These are phyloP conservation scores for Spilogale gracilis DNA, from an alignment of 2,113 vertebrate species.

Conservation along the genomic window DNA sequence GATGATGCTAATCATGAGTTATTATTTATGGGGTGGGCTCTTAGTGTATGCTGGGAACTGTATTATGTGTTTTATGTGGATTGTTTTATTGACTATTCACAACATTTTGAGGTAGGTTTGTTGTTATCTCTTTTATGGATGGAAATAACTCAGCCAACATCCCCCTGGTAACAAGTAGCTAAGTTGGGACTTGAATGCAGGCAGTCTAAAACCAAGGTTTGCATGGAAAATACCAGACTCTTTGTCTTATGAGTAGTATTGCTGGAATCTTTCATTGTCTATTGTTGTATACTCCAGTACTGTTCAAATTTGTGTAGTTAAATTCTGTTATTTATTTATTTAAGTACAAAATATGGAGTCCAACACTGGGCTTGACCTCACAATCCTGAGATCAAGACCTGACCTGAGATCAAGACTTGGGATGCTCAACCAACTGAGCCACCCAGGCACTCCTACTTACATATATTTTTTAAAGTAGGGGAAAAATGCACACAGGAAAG, in stretches of 20 bases:
- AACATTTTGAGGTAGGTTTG: neutral
- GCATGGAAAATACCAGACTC: neutral
- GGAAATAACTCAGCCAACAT: neutral
- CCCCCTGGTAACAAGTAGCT: neutral
- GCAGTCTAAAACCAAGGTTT: neutral
- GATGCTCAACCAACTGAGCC: neutral
- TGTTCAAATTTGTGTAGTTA: neutral
- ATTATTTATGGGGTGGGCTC: neutral
- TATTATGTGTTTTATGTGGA: neutral
- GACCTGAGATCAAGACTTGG: neutral
- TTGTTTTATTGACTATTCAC: neutral
- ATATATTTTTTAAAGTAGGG: neutral
- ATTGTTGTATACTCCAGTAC: neutral
- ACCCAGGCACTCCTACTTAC: neutral
- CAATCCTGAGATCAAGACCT: neutral
- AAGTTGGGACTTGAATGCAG: neutral
- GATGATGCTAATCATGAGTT: neutral
- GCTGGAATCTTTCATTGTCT: neutral
- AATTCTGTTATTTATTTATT: neutral
- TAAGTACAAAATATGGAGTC: neutral
- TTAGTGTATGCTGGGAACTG: neutral
- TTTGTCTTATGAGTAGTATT: neutral
- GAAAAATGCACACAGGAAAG: neutral
- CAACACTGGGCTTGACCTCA: neutral
- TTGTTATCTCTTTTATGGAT: neutral